Base-by-base conservation (phyloP, 2,797 vertebrate genomes). In the Pteronotus mesoamericanus region DNA sequence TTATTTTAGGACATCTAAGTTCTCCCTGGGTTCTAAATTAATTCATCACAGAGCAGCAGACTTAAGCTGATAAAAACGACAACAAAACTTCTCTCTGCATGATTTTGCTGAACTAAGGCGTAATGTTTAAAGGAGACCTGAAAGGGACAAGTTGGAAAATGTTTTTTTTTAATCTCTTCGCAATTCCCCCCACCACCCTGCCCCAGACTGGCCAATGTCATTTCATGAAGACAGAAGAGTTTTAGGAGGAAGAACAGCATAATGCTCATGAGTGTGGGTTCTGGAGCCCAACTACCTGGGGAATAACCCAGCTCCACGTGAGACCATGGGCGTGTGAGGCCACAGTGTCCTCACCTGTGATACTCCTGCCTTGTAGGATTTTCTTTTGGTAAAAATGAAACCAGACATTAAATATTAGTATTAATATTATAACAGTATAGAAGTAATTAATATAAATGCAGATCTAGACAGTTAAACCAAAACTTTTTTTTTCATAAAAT, bases 391-490 rank as follows among this genome's bases (percentile, higher is more conserved):
- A 37, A 85, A 96, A 83, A 82, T 53, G 59, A 91, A 84, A 24
- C 61, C 57, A 89, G 18, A 89, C 24, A 61, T 64, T 78, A 94
- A 84, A 26, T 84, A 83, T 59, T 48, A 86, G 57, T 61, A 66
- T 24, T 64, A 44, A 86, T 64, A 86, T 80, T 48, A 75, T 59
- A 44, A 61, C 10, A 61, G 61, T 7, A 59, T 82, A 78, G 5
- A 94, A 90, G 84, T 48, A 86, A 93, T 64, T 29, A 75, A 91
- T 80, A 74, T 10, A 79, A 92, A 89, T 89, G 84, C 22, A 96
- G 44, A 86, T 26, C n/a, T 57, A 34, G 4, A 72, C n/a, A 59
- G 68, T 72, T 61, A 89, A 85, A 64, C 9, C 53, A 80, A 90
- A 91, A 85, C 59, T 5, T 71, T 26, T 87, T 61, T 87, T 68